These are phyloP conservation scores for Buathra laborator DNA, from an alignment of 2,888 invertebrate genomes.

Conservation along the genomic window DNA sequence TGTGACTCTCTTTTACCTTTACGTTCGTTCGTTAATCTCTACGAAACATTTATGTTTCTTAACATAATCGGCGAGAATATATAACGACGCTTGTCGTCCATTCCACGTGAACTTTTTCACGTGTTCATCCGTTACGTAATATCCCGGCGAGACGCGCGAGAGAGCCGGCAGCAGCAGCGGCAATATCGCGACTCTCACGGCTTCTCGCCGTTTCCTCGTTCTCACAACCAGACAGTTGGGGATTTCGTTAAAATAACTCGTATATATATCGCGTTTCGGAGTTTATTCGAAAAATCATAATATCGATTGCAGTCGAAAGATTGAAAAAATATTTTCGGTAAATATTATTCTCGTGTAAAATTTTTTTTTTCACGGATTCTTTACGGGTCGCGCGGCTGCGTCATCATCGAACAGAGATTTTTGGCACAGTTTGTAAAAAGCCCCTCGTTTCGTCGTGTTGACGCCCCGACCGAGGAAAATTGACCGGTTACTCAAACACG, in stretches of 20 bases:
- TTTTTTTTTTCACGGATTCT: background rate
- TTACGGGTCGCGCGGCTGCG: slow-evolving; percentile 19
- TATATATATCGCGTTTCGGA: background rate
- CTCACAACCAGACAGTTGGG: background rate
- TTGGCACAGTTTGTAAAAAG: slow-evolving; percentile 32
- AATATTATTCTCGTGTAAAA: background rate
- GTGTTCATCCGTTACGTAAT: slow-evolving; percentile 54
- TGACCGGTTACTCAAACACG: slow-evolving; percentile 18
- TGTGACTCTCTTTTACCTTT: background rate
- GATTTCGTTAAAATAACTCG: background rate
- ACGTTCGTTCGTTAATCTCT: background rate
- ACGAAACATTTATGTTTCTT: background rate
- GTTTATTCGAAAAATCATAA: no score
- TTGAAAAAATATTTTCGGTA: background rate
- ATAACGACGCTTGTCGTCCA: slow-evolving; percentile 5
- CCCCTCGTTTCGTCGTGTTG: background rate
- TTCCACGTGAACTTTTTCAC: slow-evolving; percentile 62
- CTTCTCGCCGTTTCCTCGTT: background rate
- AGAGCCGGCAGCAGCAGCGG: slow-evolving; percentile 13
- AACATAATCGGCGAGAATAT: background rate
- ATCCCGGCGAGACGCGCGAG: slow-evolving; percentile 23
- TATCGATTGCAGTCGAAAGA: no score
- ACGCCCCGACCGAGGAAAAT: slow-evolving; percentile 30
- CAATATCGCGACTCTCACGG: background rate
- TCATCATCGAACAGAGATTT: slow-evolving; percentile 42